Percentiles rank a stretch among this genome's conserved stretches.
phyloP scores from a whole-genome alignment of 2,113 vertebrate species.

The Lepisosteus oculatus region DNA sequence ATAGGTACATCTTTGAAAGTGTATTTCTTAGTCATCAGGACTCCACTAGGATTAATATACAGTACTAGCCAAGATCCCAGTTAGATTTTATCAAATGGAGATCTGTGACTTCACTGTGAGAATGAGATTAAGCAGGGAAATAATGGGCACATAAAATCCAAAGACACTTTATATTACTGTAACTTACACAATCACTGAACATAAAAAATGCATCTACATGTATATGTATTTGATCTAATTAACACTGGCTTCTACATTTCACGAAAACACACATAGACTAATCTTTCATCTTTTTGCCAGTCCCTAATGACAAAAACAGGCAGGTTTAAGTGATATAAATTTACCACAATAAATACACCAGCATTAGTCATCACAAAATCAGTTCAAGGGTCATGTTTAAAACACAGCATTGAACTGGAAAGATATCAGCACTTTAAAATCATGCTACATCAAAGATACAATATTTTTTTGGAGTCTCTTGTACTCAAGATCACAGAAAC shows the following conservation, averaged over 20 bases:
- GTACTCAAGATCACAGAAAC: conserved; percentile 69
- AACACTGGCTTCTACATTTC: conserved; percentile 4
- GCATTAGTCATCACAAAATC: conserved; percentile 85
- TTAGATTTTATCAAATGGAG: neutral
- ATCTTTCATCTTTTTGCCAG: conserved; percentile 82
- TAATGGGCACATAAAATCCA: conserved; percentile 37
- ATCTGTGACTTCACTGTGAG: neutral
- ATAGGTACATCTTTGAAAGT: too few species aligned
- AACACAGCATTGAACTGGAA: conserved; percentile 72
- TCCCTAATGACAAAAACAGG: conserved; percentile 92
- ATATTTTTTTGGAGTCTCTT: conserved; percentile 40
- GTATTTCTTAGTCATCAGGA: too few species aligned
- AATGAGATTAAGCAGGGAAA: neutral
- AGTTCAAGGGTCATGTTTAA: conserved; percentile 83
- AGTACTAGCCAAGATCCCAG: neutral
- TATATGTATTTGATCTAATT: conserved; percentile 47
- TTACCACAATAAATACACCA: conserved; percentile 74
- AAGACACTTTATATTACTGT: conserved; percentile 51
- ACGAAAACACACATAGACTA: conserved; percentile 51
- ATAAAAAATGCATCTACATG: conserved; percentile 44
- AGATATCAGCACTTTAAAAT: conserved; percentile 61
- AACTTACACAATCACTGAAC: conserved; percentile 42
- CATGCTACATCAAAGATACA: conserved; percentile 74
- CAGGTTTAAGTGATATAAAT: conserved; percentile 77
- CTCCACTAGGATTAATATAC: neutral